phyloP scores from a whole-genome alignment of 23 tunicate genomes.

The Trididemnum clinides region DNA sequence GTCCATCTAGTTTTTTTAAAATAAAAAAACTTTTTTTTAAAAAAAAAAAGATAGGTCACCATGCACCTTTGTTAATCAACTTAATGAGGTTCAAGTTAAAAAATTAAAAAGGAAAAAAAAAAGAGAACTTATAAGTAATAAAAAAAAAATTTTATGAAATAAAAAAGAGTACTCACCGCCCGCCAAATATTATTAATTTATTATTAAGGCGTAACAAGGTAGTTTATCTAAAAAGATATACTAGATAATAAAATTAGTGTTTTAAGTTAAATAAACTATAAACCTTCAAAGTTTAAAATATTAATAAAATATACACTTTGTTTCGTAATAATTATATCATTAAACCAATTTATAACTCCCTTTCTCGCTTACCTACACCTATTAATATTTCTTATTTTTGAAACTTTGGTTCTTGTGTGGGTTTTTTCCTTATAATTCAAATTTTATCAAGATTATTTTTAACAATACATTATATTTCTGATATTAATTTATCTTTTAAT shows the following conservation, averaged over 20 bases:
- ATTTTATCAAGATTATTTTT: conserved; percentile 14
- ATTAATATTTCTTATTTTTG: neutral
- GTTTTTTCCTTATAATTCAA: neutral
- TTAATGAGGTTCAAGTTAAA: neutral
- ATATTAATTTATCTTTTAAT: neutral
- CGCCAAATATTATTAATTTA: neutral
- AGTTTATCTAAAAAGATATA: neutral
- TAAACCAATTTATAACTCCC: neutral
- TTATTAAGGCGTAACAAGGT: neutral
- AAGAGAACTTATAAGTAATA: neutral
- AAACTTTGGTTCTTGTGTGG: neutral
- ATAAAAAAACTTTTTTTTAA: no score
- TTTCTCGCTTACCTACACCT: neutral
- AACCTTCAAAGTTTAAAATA: neutral
- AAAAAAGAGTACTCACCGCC: neutral
- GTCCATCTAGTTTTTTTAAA: no score
- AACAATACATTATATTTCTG: conserved; percentile 9
- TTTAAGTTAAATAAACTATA: no score
- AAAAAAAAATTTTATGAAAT: neutral
- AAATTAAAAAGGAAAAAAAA: neutral
- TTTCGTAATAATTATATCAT: neutral
- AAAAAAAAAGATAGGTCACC: neutral
- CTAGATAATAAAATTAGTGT: neutral
- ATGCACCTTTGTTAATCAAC: neutral
- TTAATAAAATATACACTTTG: neutral